Percentiles rank a stretch among this genome's conserved stretches.
Evolutionary conservation across 2,797 vertebrate genomes (phyloP).

Genomic region (Lindbergichthys nudifrons): DNA sequence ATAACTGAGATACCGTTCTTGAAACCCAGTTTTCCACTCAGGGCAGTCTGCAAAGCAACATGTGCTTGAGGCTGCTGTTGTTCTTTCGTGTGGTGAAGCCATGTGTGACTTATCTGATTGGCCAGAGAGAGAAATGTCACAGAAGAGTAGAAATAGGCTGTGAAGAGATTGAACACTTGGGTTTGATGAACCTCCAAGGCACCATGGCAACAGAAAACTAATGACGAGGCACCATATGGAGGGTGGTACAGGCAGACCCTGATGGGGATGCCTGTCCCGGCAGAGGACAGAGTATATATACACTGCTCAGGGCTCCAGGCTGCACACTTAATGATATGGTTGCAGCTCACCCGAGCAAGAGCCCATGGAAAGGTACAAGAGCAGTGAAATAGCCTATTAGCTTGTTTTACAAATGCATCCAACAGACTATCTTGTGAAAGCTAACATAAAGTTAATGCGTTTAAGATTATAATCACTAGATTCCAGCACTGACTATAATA

Average conservation of each 20-base stretch:
- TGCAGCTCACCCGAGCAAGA: constrained; percentile 54
- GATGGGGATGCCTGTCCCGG: constrained; percentile 72
- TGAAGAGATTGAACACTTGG: constrained; percentile 73
- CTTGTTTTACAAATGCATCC: constrained; percentile 31
- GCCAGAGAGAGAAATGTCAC: constrained; percentile 77
- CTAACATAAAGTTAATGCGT: constrained; percentile 30
- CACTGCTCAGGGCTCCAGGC: constrained; percentile 55
- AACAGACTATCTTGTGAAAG: constrained; percentile 27
- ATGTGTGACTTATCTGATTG: constrained; percentile 81
- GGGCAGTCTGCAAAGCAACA: constrained; percentile 64
- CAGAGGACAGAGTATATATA: constrained; percentile 68
- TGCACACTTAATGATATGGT: constrained; percentile 68
- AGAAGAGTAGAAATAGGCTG: constrained; percentile 75
- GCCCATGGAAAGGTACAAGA: constrained; percentile 57
- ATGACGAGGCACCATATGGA: constrained; percentile 82
- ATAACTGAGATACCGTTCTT: constrained; percentile 61
- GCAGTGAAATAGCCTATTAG: constrained; percentile 39
- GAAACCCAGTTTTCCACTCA: constrained; percentile 69
- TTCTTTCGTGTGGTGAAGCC: constrained; percentile 79
- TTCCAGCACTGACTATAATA: neutral
- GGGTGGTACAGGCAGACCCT: constrained; percentile 68
- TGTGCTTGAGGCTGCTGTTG: constrained; percentile 80
- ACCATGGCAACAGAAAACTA: constrained; percentile 67
- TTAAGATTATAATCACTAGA: constrained; percentile 34
- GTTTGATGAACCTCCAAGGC: constrained; percentile 73